Conservation (phyloP, 2,888 invertebrate genomes). For the Sesia apiformis region DNA sequence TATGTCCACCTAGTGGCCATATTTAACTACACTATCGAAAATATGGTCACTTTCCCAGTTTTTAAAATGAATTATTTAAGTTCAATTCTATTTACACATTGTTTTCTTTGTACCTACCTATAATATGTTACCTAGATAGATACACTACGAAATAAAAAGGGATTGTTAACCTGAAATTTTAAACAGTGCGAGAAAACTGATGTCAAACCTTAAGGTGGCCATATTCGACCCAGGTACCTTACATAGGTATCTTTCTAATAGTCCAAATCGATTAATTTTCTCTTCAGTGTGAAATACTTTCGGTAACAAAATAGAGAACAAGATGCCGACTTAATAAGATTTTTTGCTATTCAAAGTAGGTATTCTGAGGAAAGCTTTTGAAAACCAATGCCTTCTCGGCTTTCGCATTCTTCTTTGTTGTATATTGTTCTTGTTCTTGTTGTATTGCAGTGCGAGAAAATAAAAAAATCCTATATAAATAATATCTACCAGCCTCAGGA, state of each 20-base stretch:
- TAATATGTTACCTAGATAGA: background rate
- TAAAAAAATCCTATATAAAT: no score
- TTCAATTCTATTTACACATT: slow-evolving; percentile 1
- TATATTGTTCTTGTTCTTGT: no score
- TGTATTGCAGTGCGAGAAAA: no score
- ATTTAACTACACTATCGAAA: slow-evolving; percentile 6
- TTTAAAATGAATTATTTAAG: background rate
- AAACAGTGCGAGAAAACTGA: slow-evolving; percentile 1
- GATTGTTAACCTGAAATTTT: slow-evolving; percentile 1
- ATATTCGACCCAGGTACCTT: slow-evolving; percentile 8
- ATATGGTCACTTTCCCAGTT: slow-evolving; percentile 4
- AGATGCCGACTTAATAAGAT: no score
- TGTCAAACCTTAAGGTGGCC: slow-evolving; percentile 6
- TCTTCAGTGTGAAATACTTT: no score
- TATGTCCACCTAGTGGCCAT: slow-evolving; percentile 7
- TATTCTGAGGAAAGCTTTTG: no score
- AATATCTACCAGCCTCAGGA: no score
- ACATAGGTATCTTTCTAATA: background rate
- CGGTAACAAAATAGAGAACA: no score
- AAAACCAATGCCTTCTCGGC: no score
- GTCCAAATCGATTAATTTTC: no score
- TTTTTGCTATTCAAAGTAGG: no score
- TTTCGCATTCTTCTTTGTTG: no score
- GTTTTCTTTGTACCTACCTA: slow-evolving; percentile 3
- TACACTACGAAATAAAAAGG: background rate